Evolutionary conservation across 2,797 vertebrate species (phyloP), one percentile per base, ranked within the genome.

Genomic region (Rallus crepitans): DNA sequence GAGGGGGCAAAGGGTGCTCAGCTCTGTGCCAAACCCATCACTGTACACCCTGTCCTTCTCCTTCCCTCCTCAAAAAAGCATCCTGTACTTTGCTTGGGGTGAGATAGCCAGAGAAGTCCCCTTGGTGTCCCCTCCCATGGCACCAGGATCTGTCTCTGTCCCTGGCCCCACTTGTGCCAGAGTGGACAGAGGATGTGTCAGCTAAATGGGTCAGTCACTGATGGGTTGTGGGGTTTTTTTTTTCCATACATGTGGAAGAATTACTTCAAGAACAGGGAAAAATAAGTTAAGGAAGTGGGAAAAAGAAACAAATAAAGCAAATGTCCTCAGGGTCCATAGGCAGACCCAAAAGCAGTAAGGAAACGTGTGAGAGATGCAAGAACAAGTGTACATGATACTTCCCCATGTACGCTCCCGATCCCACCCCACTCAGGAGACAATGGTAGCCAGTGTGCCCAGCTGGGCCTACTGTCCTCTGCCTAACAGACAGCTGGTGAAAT

Each of bases 401-500:
- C 77, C 70, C 52, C 63, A 59, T 2, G 6, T 35, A 47, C 1
- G 0, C 45, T 78, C 69, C 76, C 1, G 0, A 72, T 83, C 33
- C 80, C 60, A 61, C 63, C 70, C 73, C 11, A 1, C 63, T 63
- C 2, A 2, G 83, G 75, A 66, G 45, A 93, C 92, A 96, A 82
- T 92, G 66, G 82, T 39, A 84, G 55, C 16, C 94, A 92, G 88
- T 90, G 90, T 96, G 92, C 52, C 82, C 61, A 42, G 50, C 80
- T n/a, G 56, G 55, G 42, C 77, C 40, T 70, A 77, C 45, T 5
- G 0, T 57, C 35, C 59, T 48, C 55, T 71, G 42, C 39, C 55
- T 65, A 75, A 17, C 2, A 4, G 87, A 70, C 87, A 91, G 90
- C 93, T 96, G 93, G 70, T 59, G 82, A 86, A 84, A 40, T 53